Base-by-base conservation (phyloP, 2,113 vertebrate species). In the Oreochromis niloticus region DNA sequence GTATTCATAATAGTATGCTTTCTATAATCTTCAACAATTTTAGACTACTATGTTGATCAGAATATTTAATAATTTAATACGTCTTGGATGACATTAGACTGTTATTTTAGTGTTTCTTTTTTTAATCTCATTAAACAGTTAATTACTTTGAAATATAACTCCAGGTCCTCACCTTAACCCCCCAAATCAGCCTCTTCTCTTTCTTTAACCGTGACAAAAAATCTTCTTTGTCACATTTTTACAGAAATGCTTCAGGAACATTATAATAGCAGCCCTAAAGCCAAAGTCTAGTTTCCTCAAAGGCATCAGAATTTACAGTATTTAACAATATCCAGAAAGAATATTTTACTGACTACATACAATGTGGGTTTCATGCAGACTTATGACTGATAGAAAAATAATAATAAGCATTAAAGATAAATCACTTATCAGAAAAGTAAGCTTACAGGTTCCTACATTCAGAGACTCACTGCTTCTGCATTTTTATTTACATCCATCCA, bases 1-100 rank as follows among this genome's bases (percentile, higher is more conserved):
- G 9, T 48, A 17, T 73, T 46, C 41, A 73, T 73, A 46, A 24
- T 24, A 0, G 22, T 48, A 7, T 73, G 68, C 14, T 17, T 73
- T 73, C 1, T 73, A 6, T 73, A 46, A 73, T 73, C 8, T 73
- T 27, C 39, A 30, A 7, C 68, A 71, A 71, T 71, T 71, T 43
- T 24, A 41, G 36, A 71, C 36, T 41, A 24, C 0, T 43, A 1
- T 41, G 0, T 43, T 27, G 1, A 48, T 30, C 24, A 1, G 3
- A 19, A 75, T 27, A 75, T 75, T 27, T 50, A 19, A 75, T 5
- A 7, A 50, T 50, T 48, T 0, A 2, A 30, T 32, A 4, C 71
- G 30, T 17, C 14, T 48, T 46, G 68, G 24, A 30, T 75, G 68
- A 27, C 14, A 24, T 48, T 48, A 48, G 14, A 73, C 68, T 50